phyloP scores from a whole-genome alignment of 2,113 vertebrate species.

The Chunga burmeisteri region DNA sequence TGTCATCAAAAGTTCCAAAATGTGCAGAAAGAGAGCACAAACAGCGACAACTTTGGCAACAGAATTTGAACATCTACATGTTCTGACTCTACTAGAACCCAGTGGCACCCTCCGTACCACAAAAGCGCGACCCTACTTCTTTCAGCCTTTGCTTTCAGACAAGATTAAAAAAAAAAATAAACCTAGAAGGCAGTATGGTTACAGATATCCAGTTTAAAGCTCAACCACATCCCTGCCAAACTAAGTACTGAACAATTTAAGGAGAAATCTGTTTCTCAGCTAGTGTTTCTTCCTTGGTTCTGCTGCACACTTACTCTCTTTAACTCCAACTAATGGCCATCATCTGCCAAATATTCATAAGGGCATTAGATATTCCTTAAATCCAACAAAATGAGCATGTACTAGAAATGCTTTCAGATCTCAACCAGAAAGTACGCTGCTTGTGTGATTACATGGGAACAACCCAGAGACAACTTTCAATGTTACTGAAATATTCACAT shows the following conservation, averaged over 20 bases:
- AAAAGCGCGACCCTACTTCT: neutral
- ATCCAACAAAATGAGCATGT: accelerated
- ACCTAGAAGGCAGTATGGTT: neutral
- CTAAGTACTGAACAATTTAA: neutral
- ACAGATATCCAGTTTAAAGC: neutral
- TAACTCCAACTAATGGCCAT: neutral
- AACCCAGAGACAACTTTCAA: accelerated
- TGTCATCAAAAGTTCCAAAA: neutral
- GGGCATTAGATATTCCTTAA: neutral
- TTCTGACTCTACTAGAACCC: neutral
- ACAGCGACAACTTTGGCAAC: neutral
- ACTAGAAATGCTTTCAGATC: neutral
- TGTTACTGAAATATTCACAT: accelerated
- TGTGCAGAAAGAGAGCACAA: accelerated
- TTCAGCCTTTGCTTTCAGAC: neutral
- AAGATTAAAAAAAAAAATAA: neutral
- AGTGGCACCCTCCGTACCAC: accelerated
- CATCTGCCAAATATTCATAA: neutral
- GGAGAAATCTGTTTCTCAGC: neutral
- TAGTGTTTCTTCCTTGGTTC: neutral
- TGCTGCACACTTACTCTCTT: neutral
- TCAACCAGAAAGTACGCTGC: neutral
- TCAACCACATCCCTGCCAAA: neutral
- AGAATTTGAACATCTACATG: accelerated
- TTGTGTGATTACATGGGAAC: neutral